phyloP scores from a whole-genome alignment of 2,888 invertebrate genomes.

The Spilarctia lutea region DNA sequence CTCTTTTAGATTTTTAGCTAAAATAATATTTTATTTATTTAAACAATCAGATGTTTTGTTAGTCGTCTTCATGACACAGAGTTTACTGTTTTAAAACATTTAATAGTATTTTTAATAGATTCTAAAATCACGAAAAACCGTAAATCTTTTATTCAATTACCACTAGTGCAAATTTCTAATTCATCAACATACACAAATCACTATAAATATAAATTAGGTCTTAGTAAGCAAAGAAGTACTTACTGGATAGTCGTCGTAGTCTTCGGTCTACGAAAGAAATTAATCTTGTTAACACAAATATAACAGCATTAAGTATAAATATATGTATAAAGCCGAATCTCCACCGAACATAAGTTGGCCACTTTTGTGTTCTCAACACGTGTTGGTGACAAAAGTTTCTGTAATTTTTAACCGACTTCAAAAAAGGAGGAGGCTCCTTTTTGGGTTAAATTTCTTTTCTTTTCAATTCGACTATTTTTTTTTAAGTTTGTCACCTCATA shows the following conservation, averaged over 20 bases:
- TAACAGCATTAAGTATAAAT: conserved; percentile 3
- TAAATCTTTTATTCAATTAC: background rate
- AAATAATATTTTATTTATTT: background rate
- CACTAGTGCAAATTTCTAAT: background rate
- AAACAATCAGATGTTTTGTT: background rate
- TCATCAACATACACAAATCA: background rate
- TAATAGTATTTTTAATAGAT: background rate
- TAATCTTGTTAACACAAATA: conserved; percentile 24
- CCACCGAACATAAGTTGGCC: no score
- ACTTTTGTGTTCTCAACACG: no score
- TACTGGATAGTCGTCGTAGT: conserved; percentile 44
- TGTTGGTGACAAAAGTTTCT: no score
- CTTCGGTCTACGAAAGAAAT: conserved; percentile 60
- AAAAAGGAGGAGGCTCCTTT: no score
- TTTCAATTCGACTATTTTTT: no score
- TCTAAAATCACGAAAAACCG: background rate
- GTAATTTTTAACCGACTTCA: no score
- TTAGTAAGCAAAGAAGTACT: conserved; percentile 48
- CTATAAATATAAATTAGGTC: background rate
- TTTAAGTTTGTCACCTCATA: no score
- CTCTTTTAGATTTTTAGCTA: background rate
- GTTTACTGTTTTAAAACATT: background rate
- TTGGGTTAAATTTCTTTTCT: no score
- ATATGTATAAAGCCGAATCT: no score
- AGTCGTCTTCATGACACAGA: background rate